Base-by-base conservation (phyloP, 2,888 invertebrate genomes). In the Stenurella melanura region DNA sequence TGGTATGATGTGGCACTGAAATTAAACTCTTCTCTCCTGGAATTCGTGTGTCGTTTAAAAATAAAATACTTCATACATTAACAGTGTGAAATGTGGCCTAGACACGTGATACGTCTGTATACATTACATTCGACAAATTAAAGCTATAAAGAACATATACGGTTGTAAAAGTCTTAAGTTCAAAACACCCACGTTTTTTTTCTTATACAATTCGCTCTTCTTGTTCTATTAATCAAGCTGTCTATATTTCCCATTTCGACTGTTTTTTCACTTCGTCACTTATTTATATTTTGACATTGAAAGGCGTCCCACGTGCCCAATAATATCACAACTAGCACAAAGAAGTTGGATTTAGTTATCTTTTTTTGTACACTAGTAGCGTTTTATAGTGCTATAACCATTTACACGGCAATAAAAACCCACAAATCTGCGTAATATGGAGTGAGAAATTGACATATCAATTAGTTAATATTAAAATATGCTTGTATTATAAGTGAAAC, bases 31-130 rank as follows among this genome's bases (percentile, higher is more conserved):
- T 42, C 38, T 67, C 63, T 70, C 34, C 66, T 63, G 74, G 77
- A 77, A 77, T 77, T 74, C 58, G 56, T 71, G 70, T 75, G 57
- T 69, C 54, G n/a, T 66, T 67, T 58, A 66, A 78, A 76, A 78
- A 76, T 76, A 78, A 76, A 78, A 78, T 78, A 78, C 70, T 67
- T 60, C 63, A 60, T 61, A 73, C 78, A 75, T 78, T 75, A 75
- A 7, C 50, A 50, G 50, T 50, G 21, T n/a, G 50, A 50, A 50
- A 50, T 50, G 50, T 50, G 50, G 50, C n/a, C 50, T n/a, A 50
- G 12, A 50, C 50, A 50, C n/a, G 50, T 50, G 50, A 50, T 50
- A 50, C n/a, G 50, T 50, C 50, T 50, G 50, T 50, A 50, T 50
- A 50, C 50, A 50, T 50, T 50, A 50, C 50, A 2, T n/a, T 50